phyloP scores from a whole-genome alignment of 2,113 vertebrate species.

The Rhizomys pruinosus region DNA sequence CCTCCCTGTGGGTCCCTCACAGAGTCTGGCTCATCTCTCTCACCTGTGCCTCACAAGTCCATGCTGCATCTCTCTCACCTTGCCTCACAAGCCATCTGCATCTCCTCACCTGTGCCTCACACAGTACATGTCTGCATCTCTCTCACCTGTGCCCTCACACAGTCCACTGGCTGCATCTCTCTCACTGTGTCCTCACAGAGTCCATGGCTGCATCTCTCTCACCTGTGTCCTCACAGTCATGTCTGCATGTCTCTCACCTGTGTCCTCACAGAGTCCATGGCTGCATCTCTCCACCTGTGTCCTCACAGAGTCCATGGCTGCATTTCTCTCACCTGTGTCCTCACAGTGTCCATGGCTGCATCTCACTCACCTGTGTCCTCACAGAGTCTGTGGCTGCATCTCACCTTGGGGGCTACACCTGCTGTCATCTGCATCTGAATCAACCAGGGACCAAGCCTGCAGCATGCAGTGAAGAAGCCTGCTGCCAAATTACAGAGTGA shows the following conservation, averaged over 20 bases:
- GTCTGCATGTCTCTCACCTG: slow-evolving; percentile 55
- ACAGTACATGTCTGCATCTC: slow-evolving; percentile 6
- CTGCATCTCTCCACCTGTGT: slow-evolving; percentile 42
- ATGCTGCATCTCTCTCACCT: no score
- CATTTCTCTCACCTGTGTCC: slow-evolving; percentile 46
- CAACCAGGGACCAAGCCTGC: slow-evolving; percentile 39
- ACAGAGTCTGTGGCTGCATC: background rate
- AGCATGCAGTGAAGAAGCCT: background rate
- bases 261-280: background rate
- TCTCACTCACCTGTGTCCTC: slow-evolving; percentile 47
- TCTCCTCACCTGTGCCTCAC: no score
- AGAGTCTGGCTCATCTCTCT: no score
- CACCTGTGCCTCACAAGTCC: no score
- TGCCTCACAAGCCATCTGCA: no score
- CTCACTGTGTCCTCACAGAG: background rate
- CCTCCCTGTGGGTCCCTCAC: no score
- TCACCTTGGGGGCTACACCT: slow-evolving; percentile 61
- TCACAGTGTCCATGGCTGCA: background rate
- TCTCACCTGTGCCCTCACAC: slow-evolving; percentile 18
- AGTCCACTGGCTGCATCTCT: slow-evolving; percentile 30
- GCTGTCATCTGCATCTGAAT: slow-evolving; percentile 47
- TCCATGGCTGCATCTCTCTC: slow-evolving; percentile 47
- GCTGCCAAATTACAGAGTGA: slow-evolving; percentile 78
- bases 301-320: background rate
- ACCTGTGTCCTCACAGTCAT: background rate